phyloP scores from a whole-genome alignment of 1,140 invertebrate species.

The Eueides isabella region DNA sequence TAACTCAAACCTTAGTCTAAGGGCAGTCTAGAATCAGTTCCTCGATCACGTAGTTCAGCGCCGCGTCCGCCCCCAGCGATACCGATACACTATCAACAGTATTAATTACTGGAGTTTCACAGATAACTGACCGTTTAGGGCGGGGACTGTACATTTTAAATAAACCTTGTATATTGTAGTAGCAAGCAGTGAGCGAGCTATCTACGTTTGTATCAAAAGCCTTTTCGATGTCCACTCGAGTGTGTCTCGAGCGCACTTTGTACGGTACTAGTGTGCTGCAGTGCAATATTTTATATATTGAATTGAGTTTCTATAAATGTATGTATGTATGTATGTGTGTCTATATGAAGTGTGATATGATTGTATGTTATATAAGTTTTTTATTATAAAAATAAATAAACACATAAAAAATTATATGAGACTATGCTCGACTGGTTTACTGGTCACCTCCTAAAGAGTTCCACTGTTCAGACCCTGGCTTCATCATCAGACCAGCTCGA shows the following conservation, averaged over 20 bases:
- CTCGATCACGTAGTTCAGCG: background rate
- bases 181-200: background rate
- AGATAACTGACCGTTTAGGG: constrained; percentile 21
- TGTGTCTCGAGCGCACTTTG: background rate
- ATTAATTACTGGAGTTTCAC: constrained; percentile 4
- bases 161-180: background rate
- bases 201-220: background rate
- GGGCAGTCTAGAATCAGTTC: background rate
- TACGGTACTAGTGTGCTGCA: background rate
- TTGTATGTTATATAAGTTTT: background rate
- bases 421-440: too few relatives aligned
- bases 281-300: background rate
- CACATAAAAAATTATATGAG: too few relatives aligned
- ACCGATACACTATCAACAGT: constrained; percentile 14
- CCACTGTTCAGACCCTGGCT: too few relatives aligned
- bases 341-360: background rate
- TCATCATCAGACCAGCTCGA: too few relatives aligned
- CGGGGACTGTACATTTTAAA: constrained; percentile 13
- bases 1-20: background rate
- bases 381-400: too few relatives aligned
- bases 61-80: constrained; percentile 5
- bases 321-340: background rate
- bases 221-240: constrained; percentile 1
- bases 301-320: background rate
- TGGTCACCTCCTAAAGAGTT: too few relatives aligned